These are phyloP conservation scores for Orchestes rusci DNA, from an alignment of 2,888 invertebrate genomes.

Conservation along the genomic window DNA sequence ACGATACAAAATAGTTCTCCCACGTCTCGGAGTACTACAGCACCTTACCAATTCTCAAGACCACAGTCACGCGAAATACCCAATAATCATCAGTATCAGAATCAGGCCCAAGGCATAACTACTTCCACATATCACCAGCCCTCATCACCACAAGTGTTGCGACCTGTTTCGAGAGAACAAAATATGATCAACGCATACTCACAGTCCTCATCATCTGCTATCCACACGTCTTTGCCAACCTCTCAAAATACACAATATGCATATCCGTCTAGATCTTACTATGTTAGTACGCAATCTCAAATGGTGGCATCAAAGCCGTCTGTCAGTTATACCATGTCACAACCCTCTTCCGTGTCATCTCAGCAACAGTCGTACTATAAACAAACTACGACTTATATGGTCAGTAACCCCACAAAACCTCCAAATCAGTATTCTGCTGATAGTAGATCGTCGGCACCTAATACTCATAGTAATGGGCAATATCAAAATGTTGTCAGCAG, in stretches of 20 bases:
- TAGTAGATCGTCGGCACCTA: constrained; percentile 6
- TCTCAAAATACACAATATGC: constrained; percentile 2
- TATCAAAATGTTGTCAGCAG: constrained; percentile 19
- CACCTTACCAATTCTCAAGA: constrained; percentile 30
- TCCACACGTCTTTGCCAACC: not conserved
- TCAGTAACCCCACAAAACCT: constrained; percentile 7
- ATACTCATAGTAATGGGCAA: constrained; percentile 20
- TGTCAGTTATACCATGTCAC: not conserved
- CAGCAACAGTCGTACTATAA: constrained; percentile 13
- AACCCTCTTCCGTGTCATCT: not conserved
- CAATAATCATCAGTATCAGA: constrained; percentile 30
- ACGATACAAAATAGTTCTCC: constrained; percentile 22
- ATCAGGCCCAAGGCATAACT: constrained; percentile 21
- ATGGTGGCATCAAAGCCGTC: constrained; percentile 16
- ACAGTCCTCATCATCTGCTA: constrained; percentile 2
- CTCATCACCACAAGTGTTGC: constrained; percentile 26
- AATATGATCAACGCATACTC: constrained; percentile 27
- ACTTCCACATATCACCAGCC: constrained; percentile 25
- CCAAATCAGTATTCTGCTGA: constrained; percentile 5
- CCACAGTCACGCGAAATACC: constrained; percentile 33
- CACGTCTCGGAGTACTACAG: constrained; percentile 8
- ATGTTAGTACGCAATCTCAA: constrained; percentile 31
- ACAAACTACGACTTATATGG: constrained; percentile 10
- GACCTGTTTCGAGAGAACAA: constrained; percentile 29
- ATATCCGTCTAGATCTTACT: constrained; percentile 32